Percentiles rank a stretch among this genome's conserved stretches.
phyloP scores from a whole-genome alignment of 2,113 vertebrate species.

The Edolisoma coerulescens region DNA sequence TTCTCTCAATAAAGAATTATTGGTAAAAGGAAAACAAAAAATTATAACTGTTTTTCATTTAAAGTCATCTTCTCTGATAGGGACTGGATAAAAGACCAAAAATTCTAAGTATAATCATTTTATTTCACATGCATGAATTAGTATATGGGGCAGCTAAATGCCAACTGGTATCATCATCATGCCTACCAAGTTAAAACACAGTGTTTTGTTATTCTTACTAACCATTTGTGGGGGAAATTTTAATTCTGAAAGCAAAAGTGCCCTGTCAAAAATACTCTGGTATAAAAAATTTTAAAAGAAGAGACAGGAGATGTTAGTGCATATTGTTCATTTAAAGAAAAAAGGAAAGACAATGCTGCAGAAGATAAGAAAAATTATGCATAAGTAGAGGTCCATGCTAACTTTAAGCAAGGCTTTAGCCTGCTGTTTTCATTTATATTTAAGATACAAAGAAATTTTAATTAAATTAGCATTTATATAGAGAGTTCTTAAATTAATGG shows the following conservation, averaged over 20 bases:
- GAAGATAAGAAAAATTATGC: slow-evolving; percentile 19
- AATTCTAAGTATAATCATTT: not conserved
- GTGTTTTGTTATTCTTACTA: not conserved
- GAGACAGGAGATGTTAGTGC: not conserved
- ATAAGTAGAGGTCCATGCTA: not conserved
- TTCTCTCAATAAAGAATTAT: not conserved
- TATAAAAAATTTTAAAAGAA: not conserved
- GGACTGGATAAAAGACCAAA: not conserved
- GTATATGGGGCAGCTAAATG: slow-evolving; percentile 45
- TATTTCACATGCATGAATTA: slow-evolving; percentile 50
- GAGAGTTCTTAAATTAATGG: slow-evolving; percentile 1
- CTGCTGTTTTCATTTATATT: slow-evolving; percentile 15
- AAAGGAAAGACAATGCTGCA: not conserved
- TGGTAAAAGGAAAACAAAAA: not conserved
- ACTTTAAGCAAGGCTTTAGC: not conserved
- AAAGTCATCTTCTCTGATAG: not conserved
- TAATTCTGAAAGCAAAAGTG: slow-evolving; percentile 31
- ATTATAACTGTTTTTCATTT: not conserved
- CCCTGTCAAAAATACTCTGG: not conserved
- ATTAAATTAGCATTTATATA: slow-evolving; percentile 43
- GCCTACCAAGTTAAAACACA: not conserved
- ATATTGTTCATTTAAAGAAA: not conserved
- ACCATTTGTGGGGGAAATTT: not conserved
- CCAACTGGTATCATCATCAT: slow-evolving; percentile 24
- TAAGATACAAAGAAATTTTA: slow-evolving; percentile 18